A percentile compares a stretch with the other conserved stretches of the same genome.
Conservation (phyloP, 2,888 invertebrate species). For the Agrilus cyanescens region DNA sequence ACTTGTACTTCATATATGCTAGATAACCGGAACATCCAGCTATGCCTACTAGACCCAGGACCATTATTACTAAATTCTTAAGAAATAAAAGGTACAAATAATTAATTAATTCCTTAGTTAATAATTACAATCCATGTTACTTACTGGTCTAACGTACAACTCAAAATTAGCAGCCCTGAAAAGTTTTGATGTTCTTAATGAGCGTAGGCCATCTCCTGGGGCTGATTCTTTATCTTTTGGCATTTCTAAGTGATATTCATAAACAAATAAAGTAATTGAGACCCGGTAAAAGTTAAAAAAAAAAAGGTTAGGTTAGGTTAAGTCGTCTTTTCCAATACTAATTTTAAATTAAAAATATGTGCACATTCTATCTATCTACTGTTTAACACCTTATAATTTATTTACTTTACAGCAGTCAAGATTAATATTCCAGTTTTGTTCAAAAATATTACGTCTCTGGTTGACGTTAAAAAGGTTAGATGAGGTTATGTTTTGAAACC, state of each 20-base stretch:
- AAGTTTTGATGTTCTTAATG: constrained; percentile 57
- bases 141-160: constrained; percentile 79
- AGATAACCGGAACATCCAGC: constrained; percentile 67
- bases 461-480: no score
- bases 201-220: constrained; percentile 68
- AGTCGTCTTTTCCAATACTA: no score
- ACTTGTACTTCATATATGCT: constrained; percentile 72
- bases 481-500: no score
- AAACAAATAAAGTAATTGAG: no score
- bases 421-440: no score
- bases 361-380: no score
- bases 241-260: background rate
- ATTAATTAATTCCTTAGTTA: constrained; percentile 5
- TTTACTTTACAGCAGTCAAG: no score
- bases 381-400: no score
- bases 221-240: constrained; percentile 11
- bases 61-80: constrained; percentile 80
- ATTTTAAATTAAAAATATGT: no score
- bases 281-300: no score
- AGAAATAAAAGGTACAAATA: constrained; percentile 26
- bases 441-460: no score
- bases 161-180: constrained; percentile 83
- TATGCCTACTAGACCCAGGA: constrained; percentile 63
- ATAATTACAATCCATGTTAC: constrained; percentile 24
- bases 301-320: no score